Conservation (phyloP, 1,140 invertebrate genomes). For the Melanaphis sacchari region DNA sequence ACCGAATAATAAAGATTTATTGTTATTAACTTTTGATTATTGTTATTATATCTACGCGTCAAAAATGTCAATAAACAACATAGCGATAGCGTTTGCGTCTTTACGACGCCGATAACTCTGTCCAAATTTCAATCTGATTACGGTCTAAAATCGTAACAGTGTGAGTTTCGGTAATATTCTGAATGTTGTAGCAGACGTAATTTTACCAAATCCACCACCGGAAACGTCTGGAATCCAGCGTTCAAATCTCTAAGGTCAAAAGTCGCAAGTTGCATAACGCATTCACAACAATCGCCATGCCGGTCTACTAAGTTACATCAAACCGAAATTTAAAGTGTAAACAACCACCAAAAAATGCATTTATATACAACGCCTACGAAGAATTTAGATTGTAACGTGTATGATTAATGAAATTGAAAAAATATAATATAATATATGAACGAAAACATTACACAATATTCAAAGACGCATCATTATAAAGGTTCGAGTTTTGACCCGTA, state of each 20-base stretch:
- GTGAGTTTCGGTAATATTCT: not conserved
- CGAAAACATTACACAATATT: not conserved
- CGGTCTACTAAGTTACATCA: not conserved
- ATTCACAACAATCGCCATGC: not conserved
- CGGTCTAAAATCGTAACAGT: not conserved
- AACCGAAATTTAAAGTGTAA: not conserved
- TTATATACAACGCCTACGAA: not conserved
- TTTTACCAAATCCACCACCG: not conserved
- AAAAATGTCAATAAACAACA: not conserved
- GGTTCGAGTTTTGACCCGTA: not conserved
- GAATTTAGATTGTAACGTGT: not conserved
- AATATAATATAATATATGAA: not conserved
- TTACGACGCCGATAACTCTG: not conserved
- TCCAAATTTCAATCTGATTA: slow-evolving; percentile 24
- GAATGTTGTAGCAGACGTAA: not conserved
- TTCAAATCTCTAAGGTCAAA: slow-evolving; percentile 46
- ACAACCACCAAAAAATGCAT: not conserved
- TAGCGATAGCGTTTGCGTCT: not conserved
- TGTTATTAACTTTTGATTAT: not conserved
- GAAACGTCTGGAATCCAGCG: slow-evolving; percentile 24
- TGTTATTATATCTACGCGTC: not conserved
- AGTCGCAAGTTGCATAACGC: not conserved
- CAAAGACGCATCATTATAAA: slow-evolving; percentile 14
- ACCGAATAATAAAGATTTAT: not conserved
- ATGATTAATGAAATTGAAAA: not conserved